Evolutionary conservation across 2,113 vertebrate genomes (phyloP).

Genomic region (Xiphorhynchus elegans): DNA sequence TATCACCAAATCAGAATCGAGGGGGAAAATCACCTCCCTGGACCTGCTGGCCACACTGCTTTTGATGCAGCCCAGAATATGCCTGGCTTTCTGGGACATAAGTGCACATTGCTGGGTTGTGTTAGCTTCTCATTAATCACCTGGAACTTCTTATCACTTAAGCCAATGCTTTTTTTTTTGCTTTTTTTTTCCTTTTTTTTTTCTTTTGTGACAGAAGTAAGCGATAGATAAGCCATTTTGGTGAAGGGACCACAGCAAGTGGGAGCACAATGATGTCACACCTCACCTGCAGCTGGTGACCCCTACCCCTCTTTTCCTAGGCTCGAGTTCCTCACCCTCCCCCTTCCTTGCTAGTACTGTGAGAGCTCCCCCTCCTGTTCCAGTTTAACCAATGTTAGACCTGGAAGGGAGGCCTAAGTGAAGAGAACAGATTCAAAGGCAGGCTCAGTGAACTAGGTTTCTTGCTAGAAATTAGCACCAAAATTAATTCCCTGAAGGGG

Average conservation of each 20-base stretch:
- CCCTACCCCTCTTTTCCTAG: not conserved
- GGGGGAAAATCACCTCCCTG: not conserved
- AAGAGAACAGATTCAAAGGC: not conserved
- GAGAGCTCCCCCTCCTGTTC: slow-evolving; percentile 53
- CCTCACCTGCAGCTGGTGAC: not conserved
- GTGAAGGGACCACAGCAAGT: not conserved
- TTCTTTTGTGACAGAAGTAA: fast-evolving
- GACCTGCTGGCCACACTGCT: not conserved
- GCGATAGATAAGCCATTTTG: not conserved
- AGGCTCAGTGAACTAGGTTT: not conserved
- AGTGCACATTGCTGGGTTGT: not conserved
- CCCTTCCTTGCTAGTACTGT: not conserved
- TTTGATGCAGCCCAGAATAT: not conserved
- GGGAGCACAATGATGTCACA: not conserved
- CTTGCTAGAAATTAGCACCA: not conserved
- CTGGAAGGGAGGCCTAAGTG: not conserved
- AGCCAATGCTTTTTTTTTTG: not conserved
- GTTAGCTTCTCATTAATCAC: not conserved
- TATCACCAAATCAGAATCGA: not conserved
- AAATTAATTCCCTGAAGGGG: not conserved
- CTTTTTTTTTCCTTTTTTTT: too few relatives aligned
- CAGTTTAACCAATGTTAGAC: not conserved
- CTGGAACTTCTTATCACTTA: not conserved
- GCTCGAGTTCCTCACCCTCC: not conserved
- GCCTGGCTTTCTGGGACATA: not conserved